Conservation (phyloP, 2,113 vertebrate genomes). For the Pycnonotus jocosus region DNA sequence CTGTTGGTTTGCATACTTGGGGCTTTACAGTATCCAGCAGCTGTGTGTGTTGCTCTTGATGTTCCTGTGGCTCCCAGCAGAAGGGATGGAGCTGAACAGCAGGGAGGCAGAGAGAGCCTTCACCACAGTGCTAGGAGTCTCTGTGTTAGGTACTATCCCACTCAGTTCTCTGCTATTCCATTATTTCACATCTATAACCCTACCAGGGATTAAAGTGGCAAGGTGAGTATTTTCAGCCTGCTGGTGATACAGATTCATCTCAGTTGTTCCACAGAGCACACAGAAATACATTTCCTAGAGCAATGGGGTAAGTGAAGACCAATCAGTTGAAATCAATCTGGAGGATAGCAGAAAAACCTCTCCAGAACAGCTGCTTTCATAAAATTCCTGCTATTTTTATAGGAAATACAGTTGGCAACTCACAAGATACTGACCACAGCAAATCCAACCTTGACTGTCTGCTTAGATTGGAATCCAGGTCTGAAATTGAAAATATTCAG, state of each 20-base stretch:
- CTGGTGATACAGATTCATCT: background rate
- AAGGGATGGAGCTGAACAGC: background rate
- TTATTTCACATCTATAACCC: background rate
- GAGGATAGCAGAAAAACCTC: background rate
- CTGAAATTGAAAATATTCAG: background rate
- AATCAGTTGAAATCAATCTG: background rate
- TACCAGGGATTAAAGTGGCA: background rate
- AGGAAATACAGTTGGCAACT: background rate
- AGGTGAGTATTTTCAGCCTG: background rate
- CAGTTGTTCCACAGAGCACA: background rate
- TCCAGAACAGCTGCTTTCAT: background rate
- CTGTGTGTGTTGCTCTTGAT: background rate
- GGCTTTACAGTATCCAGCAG: background rate
- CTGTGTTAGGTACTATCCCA: background rate
- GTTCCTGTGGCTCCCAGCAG: background rate
- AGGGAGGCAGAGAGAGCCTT: background rate
- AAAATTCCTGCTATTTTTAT: background rate
- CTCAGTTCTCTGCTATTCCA: background rate
- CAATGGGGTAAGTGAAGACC: background rate
- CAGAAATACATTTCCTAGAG: background rate
- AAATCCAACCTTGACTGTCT: background rate
- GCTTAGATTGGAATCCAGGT: background rate
- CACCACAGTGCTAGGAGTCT: fast-evolving
- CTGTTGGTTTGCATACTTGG: background rate
- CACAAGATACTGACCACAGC: background rate